Conservation (phyloP, 2,888 invertebrate genomes). For the Ganaspis brasiliensis region DNA sequence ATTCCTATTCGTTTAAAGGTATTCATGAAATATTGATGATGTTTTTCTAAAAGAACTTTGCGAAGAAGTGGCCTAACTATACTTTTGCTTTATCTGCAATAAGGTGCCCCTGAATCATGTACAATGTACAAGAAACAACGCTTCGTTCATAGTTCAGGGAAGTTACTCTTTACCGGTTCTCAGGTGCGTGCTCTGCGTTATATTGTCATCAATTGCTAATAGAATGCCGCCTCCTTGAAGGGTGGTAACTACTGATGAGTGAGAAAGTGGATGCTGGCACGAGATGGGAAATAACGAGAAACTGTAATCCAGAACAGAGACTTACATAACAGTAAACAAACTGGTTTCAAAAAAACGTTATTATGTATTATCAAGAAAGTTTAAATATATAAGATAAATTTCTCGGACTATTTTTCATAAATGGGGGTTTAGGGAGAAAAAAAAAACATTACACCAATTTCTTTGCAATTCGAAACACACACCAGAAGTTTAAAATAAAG, state of each 20-base stretch:
- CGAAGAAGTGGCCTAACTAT: constrained; percentile 50
- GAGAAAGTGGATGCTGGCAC: not conserved
- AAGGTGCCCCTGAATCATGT: constrained; percentile 31
- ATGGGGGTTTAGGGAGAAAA: no score
- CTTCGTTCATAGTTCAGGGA: constrained; percentile 24
- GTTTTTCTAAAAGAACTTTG: constrained; percentile 53
- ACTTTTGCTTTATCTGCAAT: constrained; percentile 23
- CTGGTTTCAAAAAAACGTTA: no score
- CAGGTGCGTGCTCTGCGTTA: constrained; percentile 7
- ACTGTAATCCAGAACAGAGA: not conserved
- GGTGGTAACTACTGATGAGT: not conserved
- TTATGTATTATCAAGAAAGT: no score
- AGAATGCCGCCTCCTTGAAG: constrained; percentile 1
- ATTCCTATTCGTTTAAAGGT: constrained; percentile 56
- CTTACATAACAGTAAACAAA: no score
- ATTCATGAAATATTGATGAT: constrained; percentile 74
- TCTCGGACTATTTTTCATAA: no score
- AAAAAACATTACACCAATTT: no score
- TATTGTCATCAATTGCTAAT: constrained; percentile 14
- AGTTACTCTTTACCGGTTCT: constrained; percentile 13
- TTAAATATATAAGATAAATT: no score
- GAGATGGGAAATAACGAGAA: not conserved
- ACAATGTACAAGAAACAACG: constrained; percentile 16
- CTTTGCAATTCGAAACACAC: no score
- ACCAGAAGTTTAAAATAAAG: no score